Evolutionary conservation across 2,888 invertebrate genomes (phyloP).

Genomic region (Catonia carolina): DNA sequence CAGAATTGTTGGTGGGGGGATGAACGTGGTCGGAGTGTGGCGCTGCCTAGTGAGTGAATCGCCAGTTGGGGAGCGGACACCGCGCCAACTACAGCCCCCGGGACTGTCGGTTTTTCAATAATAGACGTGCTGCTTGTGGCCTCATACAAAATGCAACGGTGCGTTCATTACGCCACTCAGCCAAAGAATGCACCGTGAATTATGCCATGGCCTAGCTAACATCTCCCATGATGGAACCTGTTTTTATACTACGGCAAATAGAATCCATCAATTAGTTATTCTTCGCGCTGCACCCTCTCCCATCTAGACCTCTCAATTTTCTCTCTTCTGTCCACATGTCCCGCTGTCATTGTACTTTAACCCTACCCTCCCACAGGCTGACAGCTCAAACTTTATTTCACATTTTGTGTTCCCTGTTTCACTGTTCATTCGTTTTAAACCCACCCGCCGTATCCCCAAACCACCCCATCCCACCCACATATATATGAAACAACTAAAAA

Average conservation of each 20-base stretch:
- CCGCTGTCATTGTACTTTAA: slow-evolving; percentile 1
- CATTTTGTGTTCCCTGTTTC: background rate
- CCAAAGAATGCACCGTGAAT: background rate
- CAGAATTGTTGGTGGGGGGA: background rate
- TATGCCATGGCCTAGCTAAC: slow-evolving; percentile 5
- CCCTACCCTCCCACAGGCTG: background rate
- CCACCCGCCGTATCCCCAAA: too few relatives aligned
- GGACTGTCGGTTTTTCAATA: slow-evolving; percentile 25
- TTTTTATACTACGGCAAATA: slow-evolving; percentile 10
- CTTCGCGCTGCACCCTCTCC: background rate
- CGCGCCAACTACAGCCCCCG: slow-evolving; percentile 7
- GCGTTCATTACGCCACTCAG: background rate
- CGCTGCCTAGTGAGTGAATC: background rate
- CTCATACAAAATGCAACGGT: slow-evolving; percentile 7
- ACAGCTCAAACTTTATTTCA: slow-evolving; percentile 1
- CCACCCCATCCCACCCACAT: too few relatives aligned
- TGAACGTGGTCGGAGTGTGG: slow-evolving; percentile 4
- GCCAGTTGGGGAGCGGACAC: background rate
- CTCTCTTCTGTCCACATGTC: background rate
- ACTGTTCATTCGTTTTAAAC: background rate
- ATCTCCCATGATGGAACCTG: slow-evolving; percentile 7
- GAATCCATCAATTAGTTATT: slow-evolving; percentile 15
- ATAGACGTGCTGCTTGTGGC: slow-evolving; percentile 22
- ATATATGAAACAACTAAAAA: too few relatives aligned
- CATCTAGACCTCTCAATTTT: slow-evolving; percentile 5